Percentiles rank a stretch among this genome's conserved stretches.
Evolutionary conservation across 2,113 vertebrate species (phyloP).

Genomic region (Corythornis cristatus): DNA sequence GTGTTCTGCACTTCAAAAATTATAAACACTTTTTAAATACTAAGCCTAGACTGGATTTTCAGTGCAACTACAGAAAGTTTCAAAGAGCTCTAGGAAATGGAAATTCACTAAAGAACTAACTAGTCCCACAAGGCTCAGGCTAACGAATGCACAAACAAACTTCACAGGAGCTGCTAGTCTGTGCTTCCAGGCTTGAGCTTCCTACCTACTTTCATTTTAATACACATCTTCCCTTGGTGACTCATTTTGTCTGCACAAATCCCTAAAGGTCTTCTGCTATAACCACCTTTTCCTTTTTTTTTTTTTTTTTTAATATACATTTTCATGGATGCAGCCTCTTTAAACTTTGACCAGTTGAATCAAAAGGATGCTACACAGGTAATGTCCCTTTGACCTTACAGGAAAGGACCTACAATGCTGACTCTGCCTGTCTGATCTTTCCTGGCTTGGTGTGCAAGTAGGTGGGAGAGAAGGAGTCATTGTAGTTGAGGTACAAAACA

Average conservation of each 20-base stretch:
- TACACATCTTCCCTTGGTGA: background rate
- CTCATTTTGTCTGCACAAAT: background rate
- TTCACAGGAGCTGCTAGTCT: background rate
- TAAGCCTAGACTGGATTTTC: background rate
- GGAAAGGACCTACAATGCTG: background rate
- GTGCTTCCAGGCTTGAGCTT: conserved; percentile 15
- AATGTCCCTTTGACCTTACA: background rate
- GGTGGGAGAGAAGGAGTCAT: rapidly evolving
- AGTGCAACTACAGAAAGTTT: background rate
- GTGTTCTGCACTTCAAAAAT: background rate
- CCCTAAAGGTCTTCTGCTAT: background rate
- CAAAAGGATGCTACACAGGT: background rate
- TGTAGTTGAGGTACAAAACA: background rate
- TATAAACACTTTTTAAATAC: background rate
- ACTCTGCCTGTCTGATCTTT: background rate
- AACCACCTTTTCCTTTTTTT: background rate
- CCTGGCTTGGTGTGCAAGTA: background rate
- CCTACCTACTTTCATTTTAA: background rate
- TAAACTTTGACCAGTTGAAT: background rate
- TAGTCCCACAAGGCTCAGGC: background rate
- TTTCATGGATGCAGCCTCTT: rapidly evolving
- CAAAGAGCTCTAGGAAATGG: conserved; percentile 13
- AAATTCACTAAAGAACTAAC: conserved; percentile 13
- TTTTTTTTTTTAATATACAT: too few species aligned
- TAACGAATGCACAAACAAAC: background rate